These are phyloP conservation scores for Drymodes brunneopygia DNA, from an alignment of 2,113 vertebrate genomes.

Conservation along the genomic window DNA sequence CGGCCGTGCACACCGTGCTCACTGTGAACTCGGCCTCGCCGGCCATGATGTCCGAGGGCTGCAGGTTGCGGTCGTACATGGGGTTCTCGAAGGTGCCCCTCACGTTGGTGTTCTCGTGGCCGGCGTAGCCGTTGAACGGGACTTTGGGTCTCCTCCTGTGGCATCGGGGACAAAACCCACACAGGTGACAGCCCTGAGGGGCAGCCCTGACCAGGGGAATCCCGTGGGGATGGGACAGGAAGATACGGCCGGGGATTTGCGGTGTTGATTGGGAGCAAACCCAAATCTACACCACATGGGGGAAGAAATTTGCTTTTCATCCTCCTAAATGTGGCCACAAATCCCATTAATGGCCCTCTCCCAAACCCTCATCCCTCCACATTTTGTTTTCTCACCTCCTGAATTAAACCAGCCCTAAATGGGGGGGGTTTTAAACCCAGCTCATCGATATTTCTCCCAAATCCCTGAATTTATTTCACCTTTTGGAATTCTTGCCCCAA, in stretches of 20 bases:
- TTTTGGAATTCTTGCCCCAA: neutral
- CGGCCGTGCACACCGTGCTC: conserved; percentile 98
- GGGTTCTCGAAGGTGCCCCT: conserved; percentile 96
- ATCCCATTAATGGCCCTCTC: neutral
- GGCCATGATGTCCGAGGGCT: conserved; percentile 91
- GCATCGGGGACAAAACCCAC: neutral
- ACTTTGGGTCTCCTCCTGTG: conserved; percentile 96
- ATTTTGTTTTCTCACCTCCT: neutral
- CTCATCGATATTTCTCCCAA: neutral
- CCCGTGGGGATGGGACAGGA: rapidly evolving
- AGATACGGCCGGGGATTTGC: rapidly evolving
- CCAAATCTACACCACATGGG: rapidly evolving
- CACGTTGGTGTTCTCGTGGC: conserved; percentile 95
- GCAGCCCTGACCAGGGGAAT: rapidly evolving
- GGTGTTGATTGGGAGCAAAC: rapidly evolving
- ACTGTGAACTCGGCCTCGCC: conserved; percentile 95
- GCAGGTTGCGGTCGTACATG: conserved; percentile 98
- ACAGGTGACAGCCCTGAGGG: rapidly evolving
- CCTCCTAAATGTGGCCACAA: neutral
- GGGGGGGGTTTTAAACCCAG: neutral
- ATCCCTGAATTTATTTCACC: rapidly evolving
- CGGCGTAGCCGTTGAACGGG: conserved; percentile 93
- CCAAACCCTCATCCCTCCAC: rapidly evolving
- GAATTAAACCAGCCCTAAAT: neutral
- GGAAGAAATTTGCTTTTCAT: neutral